Evolutionary conservation across 2,113 vertebrate genomes (phyloP), one percentile per base, ranked within the genome.

Genomic region (Sialia sialis): DNA sequence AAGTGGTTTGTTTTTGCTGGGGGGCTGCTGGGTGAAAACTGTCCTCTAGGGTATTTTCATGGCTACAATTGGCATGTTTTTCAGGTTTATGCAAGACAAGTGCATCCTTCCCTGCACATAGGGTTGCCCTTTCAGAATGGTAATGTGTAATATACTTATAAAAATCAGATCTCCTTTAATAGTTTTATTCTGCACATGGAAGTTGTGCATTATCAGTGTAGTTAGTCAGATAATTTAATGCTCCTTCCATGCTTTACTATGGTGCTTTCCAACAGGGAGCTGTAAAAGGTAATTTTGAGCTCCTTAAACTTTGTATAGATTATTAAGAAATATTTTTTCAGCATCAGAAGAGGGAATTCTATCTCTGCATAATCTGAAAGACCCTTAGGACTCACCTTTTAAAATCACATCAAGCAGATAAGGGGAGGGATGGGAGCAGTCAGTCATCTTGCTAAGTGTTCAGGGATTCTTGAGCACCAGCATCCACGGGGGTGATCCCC

Each of bases 261-360:
- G 0, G 60, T 2, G 16, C 52, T 94, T 95, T 76, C 72, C 97
- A 96, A 76, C 76, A 92, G 90, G 95, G 78, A 89, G 52, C 80
- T 95, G 88, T 95, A 96, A 97, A 96, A 91, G 34, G 41, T 94
- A 96, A 96, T 92, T 97, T 89, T 88, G 80, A 94, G 95, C 87
- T 95, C 94, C 89, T 93, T 95, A 96, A 92, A 96, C 94, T 97
- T 97, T 95, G 79, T 96, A 87, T 95, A 91, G 80, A n/a, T 85
- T 97, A 81, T 95, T 97, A 96, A 82, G 44, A 66, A 66, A 80
- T 95, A 87, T 83, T 93, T 94, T 78, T 94, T 91, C 89, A 91
- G 51, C 55, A 51, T 26, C 41, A 84, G 88, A 81, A 96, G 93
- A 89, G 86, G 88, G 86, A 95, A 86, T 96, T 94, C 58, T 92